Evolutionary conservation across 2,113 vertebrate species (phyloP), one percentile per base, ranked within the genome.

Genomic region (Thalassoma bifasciatum): DNA sequence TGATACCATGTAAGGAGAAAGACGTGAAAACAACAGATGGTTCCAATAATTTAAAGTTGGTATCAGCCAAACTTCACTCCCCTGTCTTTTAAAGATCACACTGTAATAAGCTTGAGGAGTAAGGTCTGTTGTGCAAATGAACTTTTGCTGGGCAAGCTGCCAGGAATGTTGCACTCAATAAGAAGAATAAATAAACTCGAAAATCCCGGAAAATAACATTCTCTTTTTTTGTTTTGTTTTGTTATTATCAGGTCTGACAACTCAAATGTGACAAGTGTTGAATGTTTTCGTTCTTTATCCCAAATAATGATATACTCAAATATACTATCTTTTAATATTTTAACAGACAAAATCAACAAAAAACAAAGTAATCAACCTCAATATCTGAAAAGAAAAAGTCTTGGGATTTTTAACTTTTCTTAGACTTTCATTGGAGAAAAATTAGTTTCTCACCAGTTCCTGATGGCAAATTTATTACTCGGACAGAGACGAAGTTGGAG

Each of bases 401-500:
- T 44, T 17, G 2, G 14, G 16, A 4, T 17, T 44, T 14, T 44
- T n/a, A n/a, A n/a, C n/a, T n/a, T n/a, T 16, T 16, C 42, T 40
- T 6, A 5, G 42, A 8, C 7, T 17, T 17, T 6, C 16, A 17
- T 14, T 12, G 1, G 14, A 13, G 40, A 42, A 46, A 16, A 17
- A 46, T 6, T 17, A 17, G 30, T 30, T 40, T 12, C 2, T 4
- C 19, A 49, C 6, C 46, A 10, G 17, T 56, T 40, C 17, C 53
- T 60, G 24, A 13, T 38, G 52, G 26, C 14, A 61, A 50, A 64
- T 40, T 12, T 16, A 36, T 57, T 22, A 49, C 14, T 46, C 38
- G 62, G 23, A 50, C 26, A 58, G 23, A 57, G 49, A 56, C 12
- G 16, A 51, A 30, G 22, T 77, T 30, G 40, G 34, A 61, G 26